Percentiles rank a stretch among this genome's conserved stretches.
phyloP scores from a whole-genome alignment of 1,140 invertebrate genomes.

The Pseudomyrmex flavicornis region DNA sequence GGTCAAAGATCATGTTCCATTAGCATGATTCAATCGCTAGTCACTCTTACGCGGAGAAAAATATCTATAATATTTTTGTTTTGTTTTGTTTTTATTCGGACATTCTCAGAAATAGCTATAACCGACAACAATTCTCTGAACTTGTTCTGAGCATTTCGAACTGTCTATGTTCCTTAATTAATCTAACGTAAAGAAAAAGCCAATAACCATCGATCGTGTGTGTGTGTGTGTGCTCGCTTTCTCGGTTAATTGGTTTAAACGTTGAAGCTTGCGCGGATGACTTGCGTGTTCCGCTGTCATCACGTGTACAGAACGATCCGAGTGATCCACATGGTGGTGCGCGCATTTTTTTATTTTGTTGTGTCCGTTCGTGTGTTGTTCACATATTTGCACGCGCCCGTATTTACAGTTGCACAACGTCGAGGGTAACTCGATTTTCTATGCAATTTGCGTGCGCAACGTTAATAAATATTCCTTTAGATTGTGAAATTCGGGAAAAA shows the following conservation, averaged over 20 bases:
- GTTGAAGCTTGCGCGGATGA: not conserved
- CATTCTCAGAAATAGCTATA: not conserved
- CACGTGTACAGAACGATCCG: not conserved
- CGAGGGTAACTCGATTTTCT: slow-evolving; percentile 14
- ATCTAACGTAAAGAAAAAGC: slow-evolving; percentile 11
- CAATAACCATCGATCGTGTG: not conserved
- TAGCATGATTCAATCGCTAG: not conserved
- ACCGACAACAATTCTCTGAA: not conserved
- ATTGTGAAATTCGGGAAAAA: slow-evolving; percentile 5
- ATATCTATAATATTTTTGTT: not conserved
- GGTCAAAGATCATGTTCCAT: not conserved
- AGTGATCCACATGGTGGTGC: not conserved
- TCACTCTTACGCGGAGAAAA: not conserved
- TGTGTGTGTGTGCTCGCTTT: slow-evolving; percentile 13
- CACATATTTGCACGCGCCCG: not conserved
- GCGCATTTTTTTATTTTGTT: not conserved
- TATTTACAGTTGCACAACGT: not conserved
- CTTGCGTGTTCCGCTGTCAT: not conserved
- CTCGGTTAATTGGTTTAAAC: slow-evolving; percentile 55
- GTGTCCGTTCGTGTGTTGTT: not conserved
- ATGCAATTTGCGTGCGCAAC: slow-evolving; percentile 11
- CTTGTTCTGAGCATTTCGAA: not conserved
- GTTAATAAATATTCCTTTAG: slow-evolving; percentile 26
- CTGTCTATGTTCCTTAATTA: slow-evolving; percentile 28
- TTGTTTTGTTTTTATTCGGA: not conserved